Evolutionary conservation across 2,888 invertebrate genomes (phyloP).

Genomic region (Papilio demoleus): DNA sequence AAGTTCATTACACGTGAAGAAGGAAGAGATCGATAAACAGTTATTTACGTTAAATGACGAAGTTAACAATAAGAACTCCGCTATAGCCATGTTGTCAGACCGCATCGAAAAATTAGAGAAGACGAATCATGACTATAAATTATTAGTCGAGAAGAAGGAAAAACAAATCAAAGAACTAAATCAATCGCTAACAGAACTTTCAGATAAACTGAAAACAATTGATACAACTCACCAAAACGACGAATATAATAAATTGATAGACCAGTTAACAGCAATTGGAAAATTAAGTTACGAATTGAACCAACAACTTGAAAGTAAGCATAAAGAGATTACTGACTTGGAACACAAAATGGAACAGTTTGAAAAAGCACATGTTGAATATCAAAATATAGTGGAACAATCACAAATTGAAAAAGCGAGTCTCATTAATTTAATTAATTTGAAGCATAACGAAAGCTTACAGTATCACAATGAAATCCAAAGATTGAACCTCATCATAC

Average conservation of each 20-base stretch:
- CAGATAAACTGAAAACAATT: conserved; percentile 62
- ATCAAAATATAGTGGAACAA: conserved; percentile 60
- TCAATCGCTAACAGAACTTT: conserved; percentile 65
- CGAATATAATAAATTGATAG: conserved; percentile 59
- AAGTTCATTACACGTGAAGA: conserved; percentile 57
- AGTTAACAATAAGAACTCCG: conserved; percentile 56
- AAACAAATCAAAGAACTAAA: conserved; percentile 71
- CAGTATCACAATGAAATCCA: conserved; percentile 94
- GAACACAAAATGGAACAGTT: conserved; percentile 54
- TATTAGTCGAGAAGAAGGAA: conserved; percentile 58
- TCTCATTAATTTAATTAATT: conserved; percentile 87
- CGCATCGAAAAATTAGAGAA: conserved; percentile 56
- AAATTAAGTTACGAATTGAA: conserved; percentile 56
- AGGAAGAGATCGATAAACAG: conserved; percentile 62
- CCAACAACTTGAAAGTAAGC: conserved; percentile 54
- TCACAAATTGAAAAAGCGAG: conserved; percentile 85
- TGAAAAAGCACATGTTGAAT: conserved; percentile 61
- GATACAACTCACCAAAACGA: conserved; percentile 61
- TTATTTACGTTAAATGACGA: conserved; percentile 60
- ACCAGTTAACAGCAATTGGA: conserved; percentile 64
- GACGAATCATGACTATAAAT: conserved; percentile 52
- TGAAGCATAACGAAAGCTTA: conserved; percentile 93
- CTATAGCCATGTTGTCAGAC: conserved; percentile 56
- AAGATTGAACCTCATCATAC: conserved; percentile 85
- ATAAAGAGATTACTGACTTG: conserved; percentile 56